These are phyloP conservation scores for Phrixothrix hirtus DNA, from an alignment of 2,888 invertebrate species.

Conservation along the genomic window DNA sequence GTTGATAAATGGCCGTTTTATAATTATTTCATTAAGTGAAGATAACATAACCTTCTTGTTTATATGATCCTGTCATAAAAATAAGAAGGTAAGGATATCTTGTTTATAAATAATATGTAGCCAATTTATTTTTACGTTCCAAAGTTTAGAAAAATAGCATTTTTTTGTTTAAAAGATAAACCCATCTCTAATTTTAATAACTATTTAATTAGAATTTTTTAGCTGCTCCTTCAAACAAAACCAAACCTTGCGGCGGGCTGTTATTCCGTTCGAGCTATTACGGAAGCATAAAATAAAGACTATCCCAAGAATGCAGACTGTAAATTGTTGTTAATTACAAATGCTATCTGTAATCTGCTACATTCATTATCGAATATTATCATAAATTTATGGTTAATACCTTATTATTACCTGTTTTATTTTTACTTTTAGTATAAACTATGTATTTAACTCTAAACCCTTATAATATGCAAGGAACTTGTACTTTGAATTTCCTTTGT, in stretches of 20 bases:
- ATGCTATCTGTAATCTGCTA: conserved; percentile 26
- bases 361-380: conserved; percentile 31
- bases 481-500: too few species aligned
- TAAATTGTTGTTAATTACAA: conserved; percentile 29
- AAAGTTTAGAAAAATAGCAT: too few species aligned
- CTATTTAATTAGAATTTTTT: too few species aligned
- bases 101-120: too few species aligned
- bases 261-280: conserved; percentile 17
- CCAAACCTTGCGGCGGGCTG: conserved; percentile 4
- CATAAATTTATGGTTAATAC: conserved; percentile 28
- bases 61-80: too few species aligned
- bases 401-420: conserved; percentile 29
- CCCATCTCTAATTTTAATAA: too few species aligned
- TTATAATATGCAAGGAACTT: conserved; percentile 9
- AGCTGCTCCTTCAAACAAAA: conserved; percentile 8
- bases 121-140: too few species aligned
- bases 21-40: conserved; percentile 10
- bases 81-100: too few species aligned
- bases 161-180: too few species aligned
- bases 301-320: conserved; percentile 27
- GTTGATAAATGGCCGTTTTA: conserved; percentile 14
- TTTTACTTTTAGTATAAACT: conserved; percentile 25
- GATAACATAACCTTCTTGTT: conserved; percentile 10
- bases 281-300: conserved; percentile 26
- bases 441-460: conserved; percentile 18